Evolutionary conservation across 2,797 vertebrate species (phyloP).

Genomic region (Siniperca undulata): DNA sequence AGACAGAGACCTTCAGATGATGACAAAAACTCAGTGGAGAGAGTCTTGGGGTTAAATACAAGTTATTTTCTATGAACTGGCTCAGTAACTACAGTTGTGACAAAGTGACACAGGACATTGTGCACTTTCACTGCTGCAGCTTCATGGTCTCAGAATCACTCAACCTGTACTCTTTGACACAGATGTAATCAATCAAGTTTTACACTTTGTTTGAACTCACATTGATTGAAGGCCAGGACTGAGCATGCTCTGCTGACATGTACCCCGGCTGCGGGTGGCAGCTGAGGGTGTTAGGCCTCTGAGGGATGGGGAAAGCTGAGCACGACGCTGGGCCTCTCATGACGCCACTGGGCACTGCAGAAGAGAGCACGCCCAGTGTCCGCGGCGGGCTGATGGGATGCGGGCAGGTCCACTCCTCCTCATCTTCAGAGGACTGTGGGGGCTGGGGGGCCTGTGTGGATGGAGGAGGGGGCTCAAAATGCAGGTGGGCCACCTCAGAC

Average conservation of each 20-base stretch:
- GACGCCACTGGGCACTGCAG: slow-evolving; percentile 80
- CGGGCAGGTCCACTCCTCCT: slow-evolving; percentile 95
- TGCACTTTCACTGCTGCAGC: neutral
- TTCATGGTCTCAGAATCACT: neutral
- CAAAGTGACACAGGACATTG: neutral
- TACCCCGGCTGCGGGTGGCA: slow-evolving; percentile 90
- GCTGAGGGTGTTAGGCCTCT: slow-evolving; percentile 85
- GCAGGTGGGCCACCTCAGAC: slow-evolving; percentile 91
- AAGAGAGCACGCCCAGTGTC: slow-evolving; percentile 83
- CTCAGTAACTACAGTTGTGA: neutral
- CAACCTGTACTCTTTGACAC: neutral
- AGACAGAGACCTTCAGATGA: slow-evolving; percentile 1
- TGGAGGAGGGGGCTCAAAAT: slow-evolving; percentile 89
- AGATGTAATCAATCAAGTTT: neutral
- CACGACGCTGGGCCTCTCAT: slow-evolving; percentile 95
- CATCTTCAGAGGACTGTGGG: slow-evolving; percentile 93
- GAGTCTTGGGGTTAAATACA: neutral
- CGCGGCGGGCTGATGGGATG: slow-evolving; percentile 89
- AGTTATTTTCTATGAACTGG: neutral
- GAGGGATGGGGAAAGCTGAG: slow-evolving; percentile 91
- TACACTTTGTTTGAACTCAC: slow-evolving; percentile 82
- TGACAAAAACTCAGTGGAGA: slow-evolving; percentile 9
- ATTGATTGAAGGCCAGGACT: slow-evolving; percentile 99
- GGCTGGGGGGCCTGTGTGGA: slow-evolving; percentile 82
- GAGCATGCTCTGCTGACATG: slow-evolving; percentile 92